These are phyloP conservation scores for Capitella teleta DNA, from an alignment of 1,140 invertebrate species.

Conservation along the genomic window DNA sequence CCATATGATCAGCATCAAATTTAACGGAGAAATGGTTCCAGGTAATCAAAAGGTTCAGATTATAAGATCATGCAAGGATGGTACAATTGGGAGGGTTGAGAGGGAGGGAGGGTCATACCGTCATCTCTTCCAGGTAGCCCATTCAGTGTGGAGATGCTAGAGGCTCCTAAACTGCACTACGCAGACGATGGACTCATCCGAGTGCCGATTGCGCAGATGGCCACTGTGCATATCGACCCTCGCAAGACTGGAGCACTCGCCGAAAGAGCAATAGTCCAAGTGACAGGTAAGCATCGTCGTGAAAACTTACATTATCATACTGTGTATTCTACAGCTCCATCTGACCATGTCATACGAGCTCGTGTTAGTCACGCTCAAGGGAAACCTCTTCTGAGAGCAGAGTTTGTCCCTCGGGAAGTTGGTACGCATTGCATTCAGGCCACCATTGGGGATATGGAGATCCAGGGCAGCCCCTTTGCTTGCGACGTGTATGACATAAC, in stretches of 20 bases:
- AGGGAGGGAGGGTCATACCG: too few species aligned
- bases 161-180: slow-evolving; percentile 31
- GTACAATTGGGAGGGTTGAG: too few species aligned
- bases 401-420: slow-evolving; percentile 8
- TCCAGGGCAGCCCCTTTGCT: slow-evolving; percentile 82
- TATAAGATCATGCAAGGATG: too few species aligned
- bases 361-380: background rate
- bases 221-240: slow-evolving; percentile 71
- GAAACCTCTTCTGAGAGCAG: slow-evolving; percentile 2
- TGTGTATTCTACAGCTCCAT: slow-evolving; percentile 5
- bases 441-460: slow-evolving; percentile 56
- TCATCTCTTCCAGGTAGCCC: too few species aligned
- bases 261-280: too few species aligned
- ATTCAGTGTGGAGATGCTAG: too few species aligned
- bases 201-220: slow-evolving; percentile 69
- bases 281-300: too few species aligned
- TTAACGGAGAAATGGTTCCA: slow-evolving; percentile 90
- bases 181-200: slow-evolving; percentile 77
- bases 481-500: slow-evolving; percentile 84
- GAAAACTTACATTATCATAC: too few species aligned
- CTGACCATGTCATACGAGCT: background rate
- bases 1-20: slow-evolving; percentile 77
- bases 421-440: background rate
- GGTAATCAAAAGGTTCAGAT: too few species aligned
- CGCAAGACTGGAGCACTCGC: too few species aligned